Percentiles rank a stretch among this genome's conserved stretches.
Conservation (phyloP, 2,113 vertebrate species). For the Spheniscus mendiculus region DNA sequence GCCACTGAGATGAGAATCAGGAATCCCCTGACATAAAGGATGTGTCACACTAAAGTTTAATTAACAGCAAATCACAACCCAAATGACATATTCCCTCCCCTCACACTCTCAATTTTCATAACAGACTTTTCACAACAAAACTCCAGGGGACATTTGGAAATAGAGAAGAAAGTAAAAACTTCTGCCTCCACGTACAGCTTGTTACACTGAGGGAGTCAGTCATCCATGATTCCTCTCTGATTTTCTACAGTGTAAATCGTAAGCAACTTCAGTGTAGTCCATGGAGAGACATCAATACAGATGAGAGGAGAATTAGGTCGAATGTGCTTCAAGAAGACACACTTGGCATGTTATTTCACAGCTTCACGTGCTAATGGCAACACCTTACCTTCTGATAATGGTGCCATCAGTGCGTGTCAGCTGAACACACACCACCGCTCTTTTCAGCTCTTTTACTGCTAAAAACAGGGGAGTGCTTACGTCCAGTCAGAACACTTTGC, state of each 20-base stretch:
- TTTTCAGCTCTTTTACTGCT: neutral
- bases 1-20: slow-evolving; percentile 58
- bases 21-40: slow-evolving; percentile 59
- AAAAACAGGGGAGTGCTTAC: neutral
- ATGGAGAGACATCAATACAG: neutral
- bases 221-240: neutral
- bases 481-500: neutral
- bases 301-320: neutral
- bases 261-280: neutral
- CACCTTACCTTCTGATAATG: neutral
- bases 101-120: neutral
- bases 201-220: neutral
- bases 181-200: neutral
- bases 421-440: rapidly evolving
- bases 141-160: slow-evolving; percentile 37
- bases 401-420: neutral
- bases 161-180: slow-evolving; percentile 10
- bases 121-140: slow-evolving; percentile 34
- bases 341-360: neutral
- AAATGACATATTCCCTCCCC: slow-evolving; percentile 7
- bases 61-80: slow-evolving; percentile 61
- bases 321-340: neutral
- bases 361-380: neutral
- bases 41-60: slow-evolving; percentile 60
- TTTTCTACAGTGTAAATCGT: neutral